Evolutionary conservation across 1,140 invertebrate genomes (phyloP).

Genomic region (fruit fly (Drosophila melanogaster)): DNA sequence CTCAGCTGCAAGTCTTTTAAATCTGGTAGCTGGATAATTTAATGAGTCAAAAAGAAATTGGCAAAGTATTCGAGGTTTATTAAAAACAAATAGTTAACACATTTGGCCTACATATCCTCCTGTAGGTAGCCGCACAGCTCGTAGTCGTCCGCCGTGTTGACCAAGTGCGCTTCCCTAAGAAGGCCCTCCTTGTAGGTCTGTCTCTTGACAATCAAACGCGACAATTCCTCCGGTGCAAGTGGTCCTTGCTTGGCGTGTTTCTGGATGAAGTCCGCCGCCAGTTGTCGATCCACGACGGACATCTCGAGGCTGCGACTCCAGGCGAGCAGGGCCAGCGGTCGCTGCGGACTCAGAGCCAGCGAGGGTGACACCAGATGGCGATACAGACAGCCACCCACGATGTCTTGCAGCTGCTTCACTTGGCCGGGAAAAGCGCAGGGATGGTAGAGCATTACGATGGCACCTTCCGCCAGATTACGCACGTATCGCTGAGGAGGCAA

Average conservation of each 20-base stretch:
- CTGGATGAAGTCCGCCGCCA: constrained; percentile 88
- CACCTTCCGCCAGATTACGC: constrained; percentile 94
- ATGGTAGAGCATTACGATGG: constrained; percentile 94
- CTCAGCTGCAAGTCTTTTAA: too few relatives aligned
- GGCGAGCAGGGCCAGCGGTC: constrained; percentile 90
- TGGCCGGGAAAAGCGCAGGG: constrained; percentile 91
- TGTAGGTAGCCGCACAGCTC: constrained; percentile 85
- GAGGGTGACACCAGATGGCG: constrained; percentile 93
- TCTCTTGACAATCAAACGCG: constrained; percentile 88
- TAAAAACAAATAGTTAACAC: constrained; percentile 39
- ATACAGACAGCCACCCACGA: constrained; percentile 90
- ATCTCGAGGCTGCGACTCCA: constrained; percentile 92
- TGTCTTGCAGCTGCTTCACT: constrained; percentile 87
- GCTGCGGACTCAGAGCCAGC: constrained; percentile 86
- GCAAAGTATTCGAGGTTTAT: constrained; percentile 39
- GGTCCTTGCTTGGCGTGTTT: constrained; percentile 88
- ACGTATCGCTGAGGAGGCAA: constrained; percentile 93
- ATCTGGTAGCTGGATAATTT: too few relatives aligned
- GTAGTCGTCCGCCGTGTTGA: constrained; percentile 85
- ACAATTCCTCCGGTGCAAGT: constrained; percentile 73
- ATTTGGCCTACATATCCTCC: constrained; percentile 43
- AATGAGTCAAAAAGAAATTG: neutral
- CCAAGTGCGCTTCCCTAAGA: constrained; percentile 85
- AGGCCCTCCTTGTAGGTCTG: constrained; percentile 87
- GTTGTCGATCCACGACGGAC: constrained; percentile 87